Evolutionary conservation across 2,797 vertebrate species (phyloP), one percentile per base, ranked within the genome.

Genomic region (Brotula barbata): DNA sequence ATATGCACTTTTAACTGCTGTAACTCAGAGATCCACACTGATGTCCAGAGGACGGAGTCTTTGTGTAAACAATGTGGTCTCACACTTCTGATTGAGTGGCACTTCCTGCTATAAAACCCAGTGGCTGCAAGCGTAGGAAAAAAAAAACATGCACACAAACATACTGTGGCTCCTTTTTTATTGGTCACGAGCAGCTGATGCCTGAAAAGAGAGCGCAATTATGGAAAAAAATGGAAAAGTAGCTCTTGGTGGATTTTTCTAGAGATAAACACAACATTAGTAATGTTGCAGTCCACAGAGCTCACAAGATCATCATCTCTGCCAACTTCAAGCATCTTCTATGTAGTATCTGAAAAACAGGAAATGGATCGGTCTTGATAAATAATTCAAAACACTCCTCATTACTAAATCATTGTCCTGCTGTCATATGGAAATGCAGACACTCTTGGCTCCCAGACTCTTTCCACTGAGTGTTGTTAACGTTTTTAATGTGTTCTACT

Each of bases 351-450:
- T 80, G 71, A 67, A 80, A 84, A 83, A 85, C 75, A 81, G 79
- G 79, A 87, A 85, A 79, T 68, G 59, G 72, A 83, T 87, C 75
- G 45, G 42, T 60, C 59, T 67, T 52, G 3, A 78, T 89, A 59
- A 88, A 85, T 88, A 73, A 88, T 85, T 86, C 41, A 86, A 39
- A 59, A 52, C 50, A 12, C 28, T 44, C 58, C 69, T 85, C 83
- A 84, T 87, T 73, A 88, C 42, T 82, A 85, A 89, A 74, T 78
- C 69, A 88, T 85, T 48, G 48, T 65, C 75, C 74, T 67, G 70
- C 82, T 85, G 85, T 85, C 76, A 51, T 63, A 74, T 42, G 40
- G 61, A 75, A 62, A 41, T 39, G 53, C 41, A 73, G 68, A 58
- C 55, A 43, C 62, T 21, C 31, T 39, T 39, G 48, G 43, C 62